phyloP scores from a whole-genome alignment of 2,888 invertebrate genomes.

The Sylvicola fuscatus region DNA sequence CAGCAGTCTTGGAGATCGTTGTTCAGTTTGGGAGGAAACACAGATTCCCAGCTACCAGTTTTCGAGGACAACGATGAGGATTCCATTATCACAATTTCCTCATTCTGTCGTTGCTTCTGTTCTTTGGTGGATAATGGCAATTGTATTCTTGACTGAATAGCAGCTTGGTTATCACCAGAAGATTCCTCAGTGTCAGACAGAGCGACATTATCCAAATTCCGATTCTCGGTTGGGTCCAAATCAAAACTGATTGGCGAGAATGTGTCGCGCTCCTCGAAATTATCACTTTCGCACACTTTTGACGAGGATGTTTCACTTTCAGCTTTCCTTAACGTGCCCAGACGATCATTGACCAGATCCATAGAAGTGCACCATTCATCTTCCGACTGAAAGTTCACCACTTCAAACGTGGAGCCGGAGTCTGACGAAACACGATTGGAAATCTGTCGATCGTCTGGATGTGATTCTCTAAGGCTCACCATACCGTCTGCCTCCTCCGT shows the following conservation, averaged over 20 bases:
- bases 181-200: background rate
- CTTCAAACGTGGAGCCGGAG: too few relatives aligned
- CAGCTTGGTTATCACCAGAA: background rate
- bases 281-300: background rate
- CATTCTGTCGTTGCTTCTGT: conserved; percentile 38
- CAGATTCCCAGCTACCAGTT: conserved; percentile 42
- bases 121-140: conserved; percentile 25
- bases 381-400: too few relatives aligned
- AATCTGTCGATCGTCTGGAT: too few relatives aligned
- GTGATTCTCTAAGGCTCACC: too few relatives aligned
- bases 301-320: background rate
- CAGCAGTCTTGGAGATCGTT: conserved; percentile 23
- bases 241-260: background rate
- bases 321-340: background rate
- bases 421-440: too few relatives aligned
- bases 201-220: background rate
- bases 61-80: conserved; percentile 42
- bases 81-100: conserved; percentile 37
- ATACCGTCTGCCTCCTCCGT: too few relatives aligned
- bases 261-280: background rate
- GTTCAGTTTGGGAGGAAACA: conserved; percentile 25
- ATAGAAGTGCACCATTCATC: too few relatives aligned
- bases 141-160: conserved; percentile 2
- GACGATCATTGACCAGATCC: background rate
- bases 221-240: background rate